Percentiles rank a stretch among this genome's conserved stretches.
phyloP scores from a whole-genome alignment of 92 coral and sea anemone genomes.

The Epizoanthus ramosus region DNA sequence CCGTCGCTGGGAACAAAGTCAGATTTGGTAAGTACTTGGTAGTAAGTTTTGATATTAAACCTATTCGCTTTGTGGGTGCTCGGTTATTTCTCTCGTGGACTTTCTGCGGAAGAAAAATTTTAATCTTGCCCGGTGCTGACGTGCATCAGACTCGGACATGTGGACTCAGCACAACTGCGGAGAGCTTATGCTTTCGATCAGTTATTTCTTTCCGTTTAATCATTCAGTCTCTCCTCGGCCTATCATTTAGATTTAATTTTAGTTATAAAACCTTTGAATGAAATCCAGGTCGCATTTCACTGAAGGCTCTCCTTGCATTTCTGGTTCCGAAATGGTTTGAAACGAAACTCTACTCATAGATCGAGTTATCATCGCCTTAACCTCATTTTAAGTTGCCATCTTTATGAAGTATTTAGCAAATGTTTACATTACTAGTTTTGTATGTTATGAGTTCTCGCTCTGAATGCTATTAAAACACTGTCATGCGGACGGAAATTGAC shows the following conservation, averaged over 20 bases:
- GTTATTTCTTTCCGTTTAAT: too few relatives aligned
- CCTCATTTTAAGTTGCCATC: not conserved
- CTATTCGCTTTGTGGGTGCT: not conserved
- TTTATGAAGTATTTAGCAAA: not conserved
- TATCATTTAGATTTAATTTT: too few relatives aligned
- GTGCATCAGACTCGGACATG: too few relatives aligned
- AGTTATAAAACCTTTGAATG: too few relatives aligned
- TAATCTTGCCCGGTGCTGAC: too few relatives aligned
- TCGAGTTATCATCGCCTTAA: not conserved
- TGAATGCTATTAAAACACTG: slow-evolving; percentile 6
- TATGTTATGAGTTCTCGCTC: slow-evolving; percentile 12
- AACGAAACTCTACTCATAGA: too few relatives aligned
- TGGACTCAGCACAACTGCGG: too few relatives aligned
- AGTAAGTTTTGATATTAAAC: not conserved
- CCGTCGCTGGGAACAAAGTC: not conserved
- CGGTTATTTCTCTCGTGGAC: not conserved
- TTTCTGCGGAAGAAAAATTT: not conserved
- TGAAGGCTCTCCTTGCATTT: too few relatives aligned
- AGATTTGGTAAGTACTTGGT: slow-evolving; percentile 8
- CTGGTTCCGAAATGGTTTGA: too few relatives aligned
- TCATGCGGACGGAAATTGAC: slow-evolving; percentile 12
- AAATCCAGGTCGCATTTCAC: too few relatives aligned
- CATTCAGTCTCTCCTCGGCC: too few relatives aligned
- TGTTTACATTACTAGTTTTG: slow-evolving; percentile 8
- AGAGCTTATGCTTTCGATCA: too few relatives aligned